phyloP scores from a whole-genome alignment of 2,113 vertebrate genomes.

The Coptodon bakossiorum region DNA sequence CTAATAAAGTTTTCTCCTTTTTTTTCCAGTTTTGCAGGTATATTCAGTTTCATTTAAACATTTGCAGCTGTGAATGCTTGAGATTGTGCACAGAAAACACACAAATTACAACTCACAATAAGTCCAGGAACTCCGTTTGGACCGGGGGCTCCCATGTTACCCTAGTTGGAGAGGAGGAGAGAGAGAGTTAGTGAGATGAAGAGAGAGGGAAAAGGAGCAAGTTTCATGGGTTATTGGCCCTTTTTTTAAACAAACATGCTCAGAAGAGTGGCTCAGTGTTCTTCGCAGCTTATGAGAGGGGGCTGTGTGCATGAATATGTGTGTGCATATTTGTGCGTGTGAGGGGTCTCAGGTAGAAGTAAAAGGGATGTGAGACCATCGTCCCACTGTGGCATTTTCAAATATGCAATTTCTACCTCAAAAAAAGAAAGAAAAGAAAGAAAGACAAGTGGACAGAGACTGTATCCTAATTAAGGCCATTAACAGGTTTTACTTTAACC shows the following conservation, averaged over 20 bases:
- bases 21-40: neutral
- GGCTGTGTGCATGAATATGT: conserved; percentile 22
- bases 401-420: neutral
- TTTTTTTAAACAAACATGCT: conserved; percentile 67
- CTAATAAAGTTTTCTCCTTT: neutral
- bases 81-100: neutral
- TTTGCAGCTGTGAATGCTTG: neutral
- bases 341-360: conserved; percentile 12
- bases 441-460: neutral
- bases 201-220: conserved; percentile 65
- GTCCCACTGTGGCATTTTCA: neutral
- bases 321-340: conserved; percentile 2
- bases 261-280: conserved; percentile 70
- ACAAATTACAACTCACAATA: conserved; percentile 82
- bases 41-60: conserved; percentile 10
- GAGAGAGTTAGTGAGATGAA: conserved; percentile 59
- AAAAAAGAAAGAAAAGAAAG: neutral
- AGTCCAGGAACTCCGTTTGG: conserved; percentile 92
- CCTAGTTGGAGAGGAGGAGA: conserved; percentile 72
- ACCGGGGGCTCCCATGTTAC: conserved; percentile 89
- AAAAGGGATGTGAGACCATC: conserved; percentile 14
- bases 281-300: conserved; percentile 30
- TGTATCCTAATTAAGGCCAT: neutral
- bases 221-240: conserved; percentile 59
- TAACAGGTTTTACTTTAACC: neutral